These are phyloP conservation scores for Knipowitschia caucasica DNA, from an alignment of 2,797 vertebrate species.

Conservation along the genomic window DNA sequence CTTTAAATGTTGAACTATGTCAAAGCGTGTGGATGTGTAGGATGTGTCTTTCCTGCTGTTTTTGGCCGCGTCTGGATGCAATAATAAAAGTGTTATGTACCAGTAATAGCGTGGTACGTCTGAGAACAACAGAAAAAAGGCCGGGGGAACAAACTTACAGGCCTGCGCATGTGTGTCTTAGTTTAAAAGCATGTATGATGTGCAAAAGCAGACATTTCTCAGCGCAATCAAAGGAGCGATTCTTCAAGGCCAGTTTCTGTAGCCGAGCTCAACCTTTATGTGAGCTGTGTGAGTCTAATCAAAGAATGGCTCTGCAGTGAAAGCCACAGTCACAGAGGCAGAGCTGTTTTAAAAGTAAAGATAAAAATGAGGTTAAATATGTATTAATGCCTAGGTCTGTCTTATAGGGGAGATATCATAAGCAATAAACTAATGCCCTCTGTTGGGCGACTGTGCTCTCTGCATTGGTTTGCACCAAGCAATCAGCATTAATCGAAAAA, in stretches of 20 bases:
- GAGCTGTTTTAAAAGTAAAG: constrained; percentile 20
- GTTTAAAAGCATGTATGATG: constrained; percentile 32
- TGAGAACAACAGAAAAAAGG: neutral
- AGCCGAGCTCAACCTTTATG: constrained; percentile 25
- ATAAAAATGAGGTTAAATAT: constrained; percentile 32
- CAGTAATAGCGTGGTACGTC: constrained; percentile 1
- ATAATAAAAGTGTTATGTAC: neutral
- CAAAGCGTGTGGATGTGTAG: neutral
- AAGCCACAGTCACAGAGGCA: constrained; percentile 22
- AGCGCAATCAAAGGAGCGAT: constrained; percentile 22
- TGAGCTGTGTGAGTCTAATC: constrained; percentile 26
- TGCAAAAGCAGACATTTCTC: constrained; percentile 15
- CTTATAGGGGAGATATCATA: constrained; percentile 44
- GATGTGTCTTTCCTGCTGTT: neutral
- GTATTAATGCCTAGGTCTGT: constrained; percentile 46
- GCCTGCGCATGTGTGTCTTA: constrained; percentile 9
- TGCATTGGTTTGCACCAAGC: constrained; percentile 58
- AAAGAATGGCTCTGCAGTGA: constrained; percentile 18
- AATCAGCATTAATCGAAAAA: constrained; percentile 27
- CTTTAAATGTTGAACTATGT: neutral
- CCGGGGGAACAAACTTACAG: constrained; percentile 6
- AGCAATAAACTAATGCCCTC: constrained; percentile 84
- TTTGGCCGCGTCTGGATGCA: neutral
- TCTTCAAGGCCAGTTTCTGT: constrained; percentile 32
- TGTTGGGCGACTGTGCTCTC: constrained; percentile 71